Evolutionary conservation across 2,113 vertebrate species (phyloP), one percentile per base, ranked within the genome.

Genomic region (Neoarius graeffei): DNA sequence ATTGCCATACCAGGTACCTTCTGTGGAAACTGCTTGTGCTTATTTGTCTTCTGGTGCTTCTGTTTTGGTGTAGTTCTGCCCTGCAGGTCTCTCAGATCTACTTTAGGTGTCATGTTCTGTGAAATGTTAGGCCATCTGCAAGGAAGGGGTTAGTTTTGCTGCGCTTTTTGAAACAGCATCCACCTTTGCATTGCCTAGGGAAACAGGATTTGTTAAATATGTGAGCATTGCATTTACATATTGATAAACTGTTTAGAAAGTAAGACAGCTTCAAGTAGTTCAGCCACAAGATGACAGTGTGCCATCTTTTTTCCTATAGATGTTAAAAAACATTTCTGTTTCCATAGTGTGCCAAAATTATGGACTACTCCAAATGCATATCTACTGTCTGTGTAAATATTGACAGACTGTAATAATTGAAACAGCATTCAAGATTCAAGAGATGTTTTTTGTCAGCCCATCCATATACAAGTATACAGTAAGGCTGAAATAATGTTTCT

Each of bases 31-130:
- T 4, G 27, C 27, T 30, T 23, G 5, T 5, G 30, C 30, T 5
- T 8, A 0, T 1, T 15, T 35, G 4, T 0, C 1, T 15, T 1
- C 20, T 14, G 0, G 1, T 42, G 42, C 42, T 10, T 13, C 3
- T 69, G 13, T 27, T 30, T 27, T 30, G 13, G 27, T 13, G 20
- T 62, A 20, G 60, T 6, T 20, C 23, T 62, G 20, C 60, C 23
- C 25, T 69, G 67, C 30, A 69, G 30, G 30, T 69, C 8, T 2
- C 4, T 5, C 25, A 27, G 8, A 6, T 30, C 4, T 30, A 27
- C 13, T 69, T 3, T 3, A 5, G 25, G n/a, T 1, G 10, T 56
- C 11, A 56, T 9, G 10, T 56, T 11, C 9, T 56, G 54, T 56
- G 54, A 11, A 56, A 56, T 56, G 9, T 11, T 56, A 56, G 54